Percentiles rank a stretch among this genome's conserved stretches.
Evolutionary conservation across 1,140 invertebrate genomes (phyloP).

Genomic region (Cydia splendana): DNA sequence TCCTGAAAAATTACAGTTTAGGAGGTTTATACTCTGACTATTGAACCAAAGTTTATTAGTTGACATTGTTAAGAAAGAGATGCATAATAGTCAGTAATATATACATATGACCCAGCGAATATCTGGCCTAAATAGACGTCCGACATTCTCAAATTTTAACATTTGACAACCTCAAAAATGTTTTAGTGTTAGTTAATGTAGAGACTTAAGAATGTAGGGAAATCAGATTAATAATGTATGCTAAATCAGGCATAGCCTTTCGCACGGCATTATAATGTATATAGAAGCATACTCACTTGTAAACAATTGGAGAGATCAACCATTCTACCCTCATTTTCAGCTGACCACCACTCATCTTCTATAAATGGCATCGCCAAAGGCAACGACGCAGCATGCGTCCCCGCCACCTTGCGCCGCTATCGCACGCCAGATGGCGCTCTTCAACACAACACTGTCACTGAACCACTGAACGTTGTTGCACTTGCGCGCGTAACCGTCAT

Average conservation of each 20-base stretch:
- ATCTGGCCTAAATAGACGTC: too few relatives aligned
- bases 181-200: background rate
- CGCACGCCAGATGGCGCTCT: conserved; percentile 65
- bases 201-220: background rate
- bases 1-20: conserved; percentile 62
- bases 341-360: conserved; percentile 96
- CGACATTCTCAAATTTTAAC: too few relatives aligned
- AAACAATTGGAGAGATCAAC: conserved; percentile 93
- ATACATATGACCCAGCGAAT: too few relatives aligned
- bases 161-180: too few relatives aligned
- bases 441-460: conserved; percentile 56
- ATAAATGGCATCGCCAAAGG: conserved; percentile 94
- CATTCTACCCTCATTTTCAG: conserved; percentile 94
- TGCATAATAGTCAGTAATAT: too few relatives aligned
- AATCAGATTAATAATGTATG: background rate
- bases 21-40: background rate
- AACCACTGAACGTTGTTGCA: conserved; percentile 39
- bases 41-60: background rate
- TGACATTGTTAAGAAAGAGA: too few relatives aligned
- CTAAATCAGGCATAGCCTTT: conserved; percentile 11
- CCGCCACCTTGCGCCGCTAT: conserved; percentile 78
- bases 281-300: conserved; percentile 81
- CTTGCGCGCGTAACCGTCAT: conserved; percentile 54
- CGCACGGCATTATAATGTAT: conserved; percentile 11
- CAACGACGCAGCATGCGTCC: conserved; percentile 83